These are phyloP conservation scores for Pogonophryne albipinna DNA, from an alignment of 2,797 vertebrate genomes.

Conservation along the genomic window DNA sequence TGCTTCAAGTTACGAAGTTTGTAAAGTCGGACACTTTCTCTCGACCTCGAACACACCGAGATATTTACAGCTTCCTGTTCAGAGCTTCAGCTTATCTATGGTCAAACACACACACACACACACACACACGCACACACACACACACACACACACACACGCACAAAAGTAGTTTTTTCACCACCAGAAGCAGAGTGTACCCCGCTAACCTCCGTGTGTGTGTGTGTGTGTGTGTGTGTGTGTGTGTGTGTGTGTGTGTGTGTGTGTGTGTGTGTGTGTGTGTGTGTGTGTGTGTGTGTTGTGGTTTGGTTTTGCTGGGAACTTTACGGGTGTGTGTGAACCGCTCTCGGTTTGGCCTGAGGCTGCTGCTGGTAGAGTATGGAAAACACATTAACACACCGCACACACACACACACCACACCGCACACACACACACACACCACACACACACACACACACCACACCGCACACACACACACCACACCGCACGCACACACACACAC, in stretches of 20 bases:
- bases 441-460: background rate
- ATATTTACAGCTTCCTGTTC: too few species aligned
- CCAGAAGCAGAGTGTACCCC: conserved; percentile 4
- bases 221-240: too few species aligned
- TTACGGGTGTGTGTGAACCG: conserved; percentile 61
- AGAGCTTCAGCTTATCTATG: too few species aligned
- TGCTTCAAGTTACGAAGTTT: too few species aligned
- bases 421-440: background rate
- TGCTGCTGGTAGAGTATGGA: conserved; percentile 54
- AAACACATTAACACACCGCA: conserved; percentile 8
- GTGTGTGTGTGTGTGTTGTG: conserved; percentile 34
- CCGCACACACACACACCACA: conserved; percentile 1
- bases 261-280: conserved; percentile 24
- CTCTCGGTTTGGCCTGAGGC: conserved; percentile 59
- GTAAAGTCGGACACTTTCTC: too few species aligned
- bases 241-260: too few species aligned
- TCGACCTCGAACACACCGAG: too few species aligned
- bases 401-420: background rate
- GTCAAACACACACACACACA: background rate
- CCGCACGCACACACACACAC: background rate
- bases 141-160: conserved; percentile 6
- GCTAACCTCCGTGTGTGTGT: background rate
- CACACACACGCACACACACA: background rate
- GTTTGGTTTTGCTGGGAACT: conserved; percentile 64
- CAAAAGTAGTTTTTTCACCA: conserved; percentile 7